phyloP scores from a whole-genome alignment of 2,888 invertebrate genomes.

The Pelosia muscerda region DNA sequence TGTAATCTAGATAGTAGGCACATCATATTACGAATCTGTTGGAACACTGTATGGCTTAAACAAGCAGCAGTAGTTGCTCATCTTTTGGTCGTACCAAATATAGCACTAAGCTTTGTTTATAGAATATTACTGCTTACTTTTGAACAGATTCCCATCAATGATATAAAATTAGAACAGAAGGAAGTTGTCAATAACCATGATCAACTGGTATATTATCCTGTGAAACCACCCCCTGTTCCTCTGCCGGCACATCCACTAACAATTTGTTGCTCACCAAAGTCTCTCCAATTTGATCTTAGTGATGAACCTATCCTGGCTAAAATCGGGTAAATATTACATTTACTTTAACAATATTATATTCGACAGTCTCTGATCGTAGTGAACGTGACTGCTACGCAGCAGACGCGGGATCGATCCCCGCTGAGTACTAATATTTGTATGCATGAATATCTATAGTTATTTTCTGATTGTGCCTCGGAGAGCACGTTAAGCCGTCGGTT shows the following conservation, averaged over 20 bases:
- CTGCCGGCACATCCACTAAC: conserved; percentile 53
- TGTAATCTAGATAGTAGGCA: no score
- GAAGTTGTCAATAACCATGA: neutral
- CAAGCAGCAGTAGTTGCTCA: neutral
- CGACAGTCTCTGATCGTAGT: no score
- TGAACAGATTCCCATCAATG: conserved; percentile 35
- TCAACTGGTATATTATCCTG: conserved; percentile 19
- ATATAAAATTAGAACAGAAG: conserved; percentile 25
- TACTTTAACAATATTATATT: no score
- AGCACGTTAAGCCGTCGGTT: no score
- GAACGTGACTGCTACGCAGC: no score
- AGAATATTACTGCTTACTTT: neutral
- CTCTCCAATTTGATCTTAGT: conserved; percentile 53
- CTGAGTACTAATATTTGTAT: no score
- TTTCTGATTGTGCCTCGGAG: no score
- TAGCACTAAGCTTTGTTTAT: neutral
- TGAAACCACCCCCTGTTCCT: conserved; percentile 29
- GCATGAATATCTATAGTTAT: no score
- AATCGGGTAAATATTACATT: conserved; percentile 52
- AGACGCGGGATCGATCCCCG: no score
- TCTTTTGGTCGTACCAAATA: neutral
- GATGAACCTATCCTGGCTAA: conserved; percentile 51
- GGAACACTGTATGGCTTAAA: neutral
- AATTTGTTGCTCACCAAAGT: conserved; percentile 58
- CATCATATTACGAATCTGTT: no score